A percentile compares a stretch with the other conserved stretches of the same genome.
These are phyloP conservation scores for Chymomyza caudatula DNA, from an alignment of 2,888 invertebrate genomes.

Conservation along the genomic window DNA sequence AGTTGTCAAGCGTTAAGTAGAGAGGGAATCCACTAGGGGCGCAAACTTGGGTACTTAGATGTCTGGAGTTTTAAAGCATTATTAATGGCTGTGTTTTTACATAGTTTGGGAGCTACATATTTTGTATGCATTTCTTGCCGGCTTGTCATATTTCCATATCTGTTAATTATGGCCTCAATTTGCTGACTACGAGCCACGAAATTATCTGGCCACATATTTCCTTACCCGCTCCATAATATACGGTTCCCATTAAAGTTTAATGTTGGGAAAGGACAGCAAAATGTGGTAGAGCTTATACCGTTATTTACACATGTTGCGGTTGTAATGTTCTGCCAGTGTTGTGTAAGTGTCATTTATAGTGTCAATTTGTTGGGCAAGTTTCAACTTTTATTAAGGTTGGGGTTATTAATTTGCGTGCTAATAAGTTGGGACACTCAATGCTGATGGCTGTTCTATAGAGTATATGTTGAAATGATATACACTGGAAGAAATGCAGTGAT, in stretches of 20 bases:
- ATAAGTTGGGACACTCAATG: not conserved
- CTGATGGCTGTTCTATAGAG: not conserved
- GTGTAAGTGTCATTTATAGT: not conserved
- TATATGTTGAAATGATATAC: not conserved
- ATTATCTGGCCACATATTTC: not conserved
- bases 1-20: not conserved
- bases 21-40: not conserved
- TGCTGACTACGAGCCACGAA: not conserved
- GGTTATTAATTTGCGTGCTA: not conserved
- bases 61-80: slow-evolving; percentile 15
- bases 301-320: slow-evolving; percentile 1
- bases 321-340: not conserved
- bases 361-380: not conserved
- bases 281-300: not conserved
- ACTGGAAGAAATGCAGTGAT: too few species aligned
- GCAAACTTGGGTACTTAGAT: slow-evolving; percentile 19
- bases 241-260: not conserved
- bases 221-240: not conserved
- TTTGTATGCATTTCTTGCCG: not conserved
- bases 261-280: not conserved
- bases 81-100: slow-evolving; percentile 22
- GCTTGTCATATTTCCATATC: not conserved
- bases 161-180: not conserved
- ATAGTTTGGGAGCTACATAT: not conserved
- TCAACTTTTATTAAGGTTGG: not conserved